These are phyloP conservation scores for Ceratoteleas bidentatus DNA, from an alignment of 1,140 invertebrate genomes.

Conservation along the genomic window DNA sequence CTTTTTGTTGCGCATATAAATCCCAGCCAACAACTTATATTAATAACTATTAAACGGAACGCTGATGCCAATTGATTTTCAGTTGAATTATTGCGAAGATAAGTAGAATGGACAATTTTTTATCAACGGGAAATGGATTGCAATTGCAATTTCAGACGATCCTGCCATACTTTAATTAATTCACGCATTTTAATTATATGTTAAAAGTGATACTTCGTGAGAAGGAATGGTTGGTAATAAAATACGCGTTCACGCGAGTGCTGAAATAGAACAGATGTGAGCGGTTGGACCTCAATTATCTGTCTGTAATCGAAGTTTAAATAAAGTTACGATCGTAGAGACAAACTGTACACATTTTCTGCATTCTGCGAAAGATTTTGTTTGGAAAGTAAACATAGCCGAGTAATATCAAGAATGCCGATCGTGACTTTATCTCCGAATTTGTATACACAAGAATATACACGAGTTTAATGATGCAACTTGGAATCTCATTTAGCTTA, in stretches of 20 bases:
- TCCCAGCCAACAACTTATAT: constrained; percentile 35
- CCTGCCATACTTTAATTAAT: constrained; percentile 31
- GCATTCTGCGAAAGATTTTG: constrained; percentile 12
- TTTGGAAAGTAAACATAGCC: neutral
- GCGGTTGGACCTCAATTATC: neutral
- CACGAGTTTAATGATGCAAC: too few species aligned
- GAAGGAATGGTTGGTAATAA: constrained; percentile 7
- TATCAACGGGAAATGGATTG: constrained; percentile 18
- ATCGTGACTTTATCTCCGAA: too few species aligned
- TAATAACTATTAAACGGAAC: constrained; percentile 53
- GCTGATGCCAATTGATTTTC: constrained; percentile 59
- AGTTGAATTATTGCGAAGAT: constrained; percentile 43
- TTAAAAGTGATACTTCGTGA: neutral
- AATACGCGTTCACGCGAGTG: neutral
- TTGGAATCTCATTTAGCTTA: too few species aligned
- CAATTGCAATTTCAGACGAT: constrained; percentile 31
- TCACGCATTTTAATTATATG: constrained; percentile 35
- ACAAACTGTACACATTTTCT: neutral
- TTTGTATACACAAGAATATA: too few species aligned
- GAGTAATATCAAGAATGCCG: neutral
- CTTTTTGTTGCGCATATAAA: constrained; percentile 40
- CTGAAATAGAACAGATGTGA: constrained; percentile 7
- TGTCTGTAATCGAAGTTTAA: constrained; percentile 3
- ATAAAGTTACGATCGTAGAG: neutral
- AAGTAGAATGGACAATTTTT: constrained; percentile 48